Evolutionary conservation across 2,797 vertebrate species (phyloP).

Genomic region (Gallinago solitaria): DNA sequence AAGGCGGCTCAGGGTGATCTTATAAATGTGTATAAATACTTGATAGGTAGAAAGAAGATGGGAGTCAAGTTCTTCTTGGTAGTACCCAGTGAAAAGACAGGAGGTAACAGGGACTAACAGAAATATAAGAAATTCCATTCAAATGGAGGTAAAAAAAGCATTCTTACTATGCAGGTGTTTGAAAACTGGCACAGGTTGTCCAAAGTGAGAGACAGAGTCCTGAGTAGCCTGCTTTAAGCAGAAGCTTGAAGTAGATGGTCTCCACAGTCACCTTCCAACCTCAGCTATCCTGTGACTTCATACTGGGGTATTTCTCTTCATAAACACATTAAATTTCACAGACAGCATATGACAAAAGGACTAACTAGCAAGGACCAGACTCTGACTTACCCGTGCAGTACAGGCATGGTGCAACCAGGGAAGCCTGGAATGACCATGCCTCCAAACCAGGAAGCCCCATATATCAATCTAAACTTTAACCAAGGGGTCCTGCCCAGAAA

Average conservation of each 20-base stretch:
- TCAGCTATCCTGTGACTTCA: background rate
- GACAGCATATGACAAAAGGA: background rate
- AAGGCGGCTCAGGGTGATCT: background rate
- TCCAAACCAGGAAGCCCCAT: background rate
- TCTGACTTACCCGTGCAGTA: background rate
- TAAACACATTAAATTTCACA: background rate
- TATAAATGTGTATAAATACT: background rate
- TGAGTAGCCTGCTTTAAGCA: background rate
- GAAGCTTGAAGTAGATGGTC: background rate
- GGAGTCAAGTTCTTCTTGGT: background rate
- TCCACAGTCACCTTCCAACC: background rate
- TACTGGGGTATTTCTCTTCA: background rate
- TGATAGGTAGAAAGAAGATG: background rate
- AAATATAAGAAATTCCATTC: background rate
- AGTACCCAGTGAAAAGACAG: background rate
- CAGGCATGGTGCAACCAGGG: background rate
- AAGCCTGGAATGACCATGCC: background rate
- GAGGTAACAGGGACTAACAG: background rate
- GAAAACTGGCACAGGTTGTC: background rate
- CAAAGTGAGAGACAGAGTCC: background rate
- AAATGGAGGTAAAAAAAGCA: background rate
- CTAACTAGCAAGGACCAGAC: background rate
- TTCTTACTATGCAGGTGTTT: background rate
- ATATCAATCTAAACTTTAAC: background rate
- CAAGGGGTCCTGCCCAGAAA: background rate